phyloP scores from a whole-genome alignment of 1,140 invertebrate species.

The Parasteatoda tepidariorum region DNA sequence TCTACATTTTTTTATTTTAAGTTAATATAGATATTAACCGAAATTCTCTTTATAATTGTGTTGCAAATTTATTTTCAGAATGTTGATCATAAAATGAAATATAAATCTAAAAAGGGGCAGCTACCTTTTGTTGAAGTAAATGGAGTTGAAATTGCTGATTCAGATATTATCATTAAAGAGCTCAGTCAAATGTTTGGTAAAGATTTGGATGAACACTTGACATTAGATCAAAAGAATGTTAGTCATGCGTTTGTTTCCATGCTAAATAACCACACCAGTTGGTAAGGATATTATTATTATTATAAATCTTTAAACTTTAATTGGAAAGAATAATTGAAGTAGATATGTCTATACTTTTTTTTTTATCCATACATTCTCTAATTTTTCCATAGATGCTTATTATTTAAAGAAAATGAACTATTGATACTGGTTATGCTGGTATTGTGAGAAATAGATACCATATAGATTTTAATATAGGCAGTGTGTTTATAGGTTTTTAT shows the following conservation, averaged over 20 bases:
- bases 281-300: constrained; percentile 70
- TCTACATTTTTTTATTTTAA: too few relatives aligned
- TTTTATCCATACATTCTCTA: too few relatives aligned
- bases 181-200: constrained; percentile 83
- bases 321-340: too few relatives aligned
- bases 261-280: constrained; percentile 92
- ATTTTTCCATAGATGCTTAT: too few relatives aligned
- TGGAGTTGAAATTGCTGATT: constrained; percentile 92
- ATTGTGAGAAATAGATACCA: too few relatives aligned
- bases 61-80: constrained; percentile 77
- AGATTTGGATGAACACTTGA: constrained; percentile 83
- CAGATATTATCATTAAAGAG: constrained; percentile 87
- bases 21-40: too few relatives aligned
- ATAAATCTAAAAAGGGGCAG: constrained; percentile 91
- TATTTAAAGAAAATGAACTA: too few relatives aligned
- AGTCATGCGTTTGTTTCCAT: constrained; percentile 94
- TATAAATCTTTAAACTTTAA: neutral
- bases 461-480: too few relatives aligned
- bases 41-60: too few relatives aligned
- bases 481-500: too few relatives aligned
- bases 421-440: too few relatives aligned
- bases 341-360: too few relatives aligned
- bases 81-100: constrained; percentile 93
- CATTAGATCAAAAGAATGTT: constrained; percentile 84
- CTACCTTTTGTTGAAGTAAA: constrained; percentile 93